Conservation (phyloP, 2,113 vertebrate genomes). For the Ciconia boyciana region DNA sequence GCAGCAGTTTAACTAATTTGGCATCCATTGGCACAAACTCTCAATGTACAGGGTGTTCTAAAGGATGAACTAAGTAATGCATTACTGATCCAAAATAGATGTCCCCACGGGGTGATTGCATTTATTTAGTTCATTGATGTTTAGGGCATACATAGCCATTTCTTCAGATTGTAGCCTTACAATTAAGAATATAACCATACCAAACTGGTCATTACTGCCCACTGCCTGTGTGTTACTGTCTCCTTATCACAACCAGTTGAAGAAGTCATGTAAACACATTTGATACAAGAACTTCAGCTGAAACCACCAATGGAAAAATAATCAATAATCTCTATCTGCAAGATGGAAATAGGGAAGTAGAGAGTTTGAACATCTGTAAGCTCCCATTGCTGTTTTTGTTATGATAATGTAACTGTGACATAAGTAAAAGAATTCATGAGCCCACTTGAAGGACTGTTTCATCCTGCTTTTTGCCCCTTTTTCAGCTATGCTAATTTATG, state of each 20-base stretch:
- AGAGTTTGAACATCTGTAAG: not conserved
- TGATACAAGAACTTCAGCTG: not conserved
- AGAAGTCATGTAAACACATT: not conserved
- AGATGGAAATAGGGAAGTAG: not conserved
- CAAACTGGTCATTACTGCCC: not conserved
- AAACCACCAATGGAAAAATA: not conserved
- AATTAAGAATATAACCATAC: not conserved
- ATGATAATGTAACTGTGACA: not conserved
- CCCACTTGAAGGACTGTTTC: not conserved
- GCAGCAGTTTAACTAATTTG: not conserved
- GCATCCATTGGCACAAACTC: not conserved
- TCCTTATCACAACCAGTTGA: not conserved
- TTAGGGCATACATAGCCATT: not conserved
- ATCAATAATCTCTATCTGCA: not conserved
- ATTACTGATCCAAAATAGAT: not conserved
- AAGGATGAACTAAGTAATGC: not conserved
- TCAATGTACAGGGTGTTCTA: not conserved
- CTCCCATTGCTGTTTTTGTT: not conserved
- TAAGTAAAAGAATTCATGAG: not conserved
- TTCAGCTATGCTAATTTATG: not conserved
- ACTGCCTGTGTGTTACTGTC: not conserved
- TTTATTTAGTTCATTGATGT: not conserved
- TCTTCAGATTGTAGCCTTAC: not conserved
- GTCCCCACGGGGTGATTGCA: fast-evolving
- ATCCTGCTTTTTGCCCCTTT: not conserved